Conservation (phyloP, 2,888 invertebrate genomes). For the Frankliniella fusca region DNA sequence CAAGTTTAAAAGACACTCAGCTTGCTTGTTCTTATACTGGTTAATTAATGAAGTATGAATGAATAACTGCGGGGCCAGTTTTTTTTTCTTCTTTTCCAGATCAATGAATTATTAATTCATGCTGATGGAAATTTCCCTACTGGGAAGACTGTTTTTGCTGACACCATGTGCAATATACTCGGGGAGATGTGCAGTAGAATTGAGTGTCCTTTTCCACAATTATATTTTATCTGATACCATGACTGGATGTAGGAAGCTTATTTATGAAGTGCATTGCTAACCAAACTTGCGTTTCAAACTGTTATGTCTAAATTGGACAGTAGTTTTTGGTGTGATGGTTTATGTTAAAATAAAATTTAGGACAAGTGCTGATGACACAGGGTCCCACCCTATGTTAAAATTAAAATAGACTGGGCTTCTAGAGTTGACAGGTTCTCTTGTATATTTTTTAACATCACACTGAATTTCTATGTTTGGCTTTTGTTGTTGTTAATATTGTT, state of each 20-base stretch:
- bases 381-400: neutral
- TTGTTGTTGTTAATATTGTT: slow-evolving; percentile 20
- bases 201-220: neutral
- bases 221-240: neutral
- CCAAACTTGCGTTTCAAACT: neutral
- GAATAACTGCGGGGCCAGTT: slow-evolving; percentile 6
- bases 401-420: neutral
- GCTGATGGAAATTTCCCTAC: too few relatives aligned
- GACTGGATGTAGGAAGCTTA: neutral
- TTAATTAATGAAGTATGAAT: neutral
- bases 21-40: neutral
- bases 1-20: neutral
- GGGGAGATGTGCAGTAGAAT: neutral
- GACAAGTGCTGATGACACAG: neutral
- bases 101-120: too few relatives aligned
- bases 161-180: too few relatives aligned
- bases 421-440: neutral
- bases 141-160: too few relatives aligned
- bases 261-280: neutral
- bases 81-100: neutral
- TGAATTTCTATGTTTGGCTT: neutral
- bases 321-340: neutral
- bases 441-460: neutral
- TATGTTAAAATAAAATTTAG: neutral
- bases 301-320: neutral